Evolutionary conservation across 2,888 invertebrate genomes (phyloP).

Genomic region (Bugulina stolonifera): DNA sequence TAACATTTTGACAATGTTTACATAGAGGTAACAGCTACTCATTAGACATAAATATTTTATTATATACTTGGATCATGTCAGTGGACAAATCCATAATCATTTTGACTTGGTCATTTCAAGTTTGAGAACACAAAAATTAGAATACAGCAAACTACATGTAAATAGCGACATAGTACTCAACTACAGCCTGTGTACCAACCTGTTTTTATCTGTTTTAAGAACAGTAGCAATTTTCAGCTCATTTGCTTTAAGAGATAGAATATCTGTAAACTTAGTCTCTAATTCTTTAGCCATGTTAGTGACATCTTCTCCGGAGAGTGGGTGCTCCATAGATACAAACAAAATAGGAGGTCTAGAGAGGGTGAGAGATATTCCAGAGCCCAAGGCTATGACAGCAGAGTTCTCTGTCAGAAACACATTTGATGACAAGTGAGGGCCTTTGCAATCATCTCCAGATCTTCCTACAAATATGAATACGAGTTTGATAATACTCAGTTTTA

Average conservation of each 20-base stretch:
- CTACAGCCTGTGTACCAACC: no score
- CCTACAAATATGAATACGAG: no score
- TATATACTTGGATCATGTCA: no score
- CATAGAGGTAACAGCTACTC: no score
- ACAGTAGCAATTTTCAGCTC: background rate
- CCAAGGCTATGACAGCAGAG: background rate
- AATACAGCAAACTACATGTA: no score
- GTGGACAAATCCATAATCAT: no score
- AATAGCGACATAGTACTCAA: no score
- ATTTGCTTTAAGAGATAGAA: background rate
- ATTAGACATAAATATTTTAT: no score
- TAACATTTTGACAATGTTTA: no score
- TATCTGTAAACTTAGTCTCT: background rate
- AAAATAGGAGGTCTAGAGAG: constrained; percentile 7
- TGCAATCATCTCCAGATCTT: background rate
- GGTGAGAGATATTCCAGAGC: constrained; percentile 5
- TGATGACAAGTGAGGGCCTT: background rate
- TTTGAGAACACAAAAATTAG: no score
- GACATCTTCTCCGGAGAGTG: background rate
- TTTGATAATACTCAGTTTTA: no score
- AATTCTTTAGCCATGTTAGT: background rate
- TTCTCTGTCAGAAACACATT: constrained; percentile 10
- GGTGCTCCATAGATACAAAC: background rate
- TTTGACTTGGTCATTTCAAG: no score
- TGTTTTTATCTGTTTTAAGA: background rate